Evolutionary conservation across 1,140 invertebrate genomes (phyloP).

Genomic region (Capitella teleta): DNA sequence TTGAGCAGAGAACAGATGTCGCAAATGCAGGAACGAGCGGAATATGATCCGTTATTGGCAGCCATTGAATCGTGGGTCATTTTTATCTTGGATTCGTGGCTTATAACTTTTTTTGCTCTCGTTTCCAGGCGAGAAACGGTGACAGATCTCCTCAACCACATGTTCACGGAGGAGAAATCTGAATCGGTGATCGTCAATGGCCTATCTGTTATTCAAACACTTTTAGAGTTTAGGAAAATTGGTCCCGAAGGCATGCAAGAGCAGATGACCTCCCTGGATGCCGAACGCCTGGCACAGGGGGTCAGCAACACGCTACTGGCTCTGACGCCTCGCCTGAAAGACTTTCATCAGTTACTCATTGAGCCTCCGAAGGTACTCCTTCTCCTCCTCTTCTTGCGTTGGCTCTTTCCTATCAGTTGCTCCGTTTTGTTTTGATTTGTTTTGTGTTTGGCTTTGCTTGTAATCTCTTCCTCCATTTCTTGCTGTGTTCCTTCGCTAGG

Average conservation of each 20-base stretch:
- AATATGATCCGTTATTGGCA: constrained; percentile 55
- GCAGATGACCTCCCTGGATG: constrained; percentile 35
- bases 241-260: constrained; percentile 36
- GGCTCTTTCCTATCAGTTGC: neutral
- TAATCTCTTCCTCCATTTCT: neutral
- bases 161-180: constrained; percentile 54
- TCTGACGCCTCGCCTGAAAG: constrained; percentile 55
- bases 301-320: constrained; percentile 51
- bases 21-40: constrained; percentile 49
- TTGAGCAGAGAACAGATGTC: constrained; percentile 51
- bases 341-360: constrained; percentile 58
- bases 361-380: constrained; percentile 59
- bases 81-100: neutral
- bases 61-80: constrained; percentile 61
- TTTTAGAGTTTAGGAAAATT: constrained; percentile 50
- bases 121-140: constrained; percentile 53
- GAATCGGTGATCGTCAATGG: constrained; percentile 69
- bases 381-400: neutral
- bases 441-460: neutral
- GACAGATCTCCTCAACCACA: constrained; percentile 55
- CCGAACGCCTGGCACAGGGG: constrained; percentile 46
- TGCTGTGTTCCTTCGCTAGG: too few relatives aligned
- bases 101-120: neutral
- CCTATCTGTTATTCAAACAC: constrained; percentile 61
- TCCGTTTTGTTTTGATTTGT: neutral